Base-by-base conservation (phyloP, 2,797 vertebrate genomes). In the Melanotaenia nigrans region DNA sequence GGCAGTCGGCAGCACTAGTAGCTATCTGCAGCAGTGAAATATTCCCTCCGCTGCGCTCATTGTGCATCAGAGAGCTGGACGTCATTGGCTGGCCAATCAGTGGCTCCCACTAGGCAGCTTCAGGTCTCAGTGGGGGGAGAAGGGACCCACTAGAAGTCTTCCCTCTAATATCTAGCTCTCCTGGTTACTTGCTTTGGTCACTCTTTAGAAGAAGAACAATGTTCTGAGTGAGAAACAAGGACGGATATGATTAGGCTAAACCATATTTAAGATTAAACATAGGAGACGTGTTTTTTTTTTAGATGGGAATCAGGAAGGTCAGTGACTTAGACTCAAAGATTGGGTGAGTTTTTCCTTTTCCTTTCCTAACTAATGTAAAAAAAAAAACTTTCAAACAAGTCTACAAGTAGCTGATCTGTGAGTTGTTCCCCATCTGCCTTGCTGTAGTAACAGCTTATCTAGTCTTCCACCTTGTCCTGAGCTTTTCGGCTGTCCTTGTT, bases 21-120 rank as follows among this genome's bases (percentile, higher is more conserved):
- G 87, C 88, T 88, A 92, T 85, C 90, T 81, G 86, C 86, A 53
- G 79, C 89, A 76, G 89, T 92, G 89, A 94, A 94, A 95, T 91
- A 94, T 93, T 85, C 93, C 91, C 91, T 89, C 90, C 77, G 86
- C 90, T 91, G 93, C 81, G 82, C 85, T 93, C 93, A 93, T 95
- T 94, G 93, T 94, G 89, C 86, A 77, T 68, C 77, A 4, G 71
- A 77, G 82, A 91, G 89, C 88, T 36, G 79, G 87, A 94, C 92
- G 92, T 95, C 94, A 93, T 92, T 75, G 66, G 82, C 89, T 81
- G 74, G 71, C 87, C 90, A 91, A 90, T 92, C 86, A 87, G 73
- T 72, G 85, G 87, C 86, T 90, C 90, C 76, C 71, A 6, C 78
- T 72, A 68, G 78, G 90, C 88, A 88, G 85, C 81, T 79, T 74